Evolutionary conservation across 2,797 vertebrate species (phyloP), one percentile per base, ranked within the genome.

Genomic region (Ctenopoma kingsleyae): DNA sequence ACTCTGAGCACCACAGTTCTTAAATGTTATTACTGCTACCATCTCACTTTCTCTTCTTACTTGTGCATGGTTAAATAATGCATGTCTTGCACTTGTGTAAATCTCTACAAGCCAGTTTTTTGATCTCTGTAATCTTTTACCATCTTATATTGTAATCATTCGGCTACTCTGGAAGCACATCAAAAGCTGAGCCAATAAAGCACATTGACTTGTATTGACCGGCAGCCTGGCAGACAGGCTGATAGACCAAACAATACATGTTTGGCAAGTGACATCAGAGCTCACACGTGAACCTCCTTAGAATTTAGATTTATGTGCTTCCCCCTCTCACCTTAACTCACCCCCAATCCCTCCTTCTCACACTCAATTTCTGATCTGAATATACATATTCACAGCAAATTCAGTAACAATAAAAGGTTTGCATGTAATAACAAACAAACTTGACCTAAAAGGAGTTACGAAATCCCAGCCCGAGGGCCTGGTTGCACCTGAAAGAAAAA

Each of bases 121-220:
- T 68, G 27, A 74, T 74, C 58, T 27, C 3, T 0, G 20, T 58
- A 49, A 60, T 78, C 44, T 69, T 75, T 48, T 12, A 50, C 0
- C 8, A 25, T 71, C 61, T 52, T 50, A 71, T 56, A 64, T 16
- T 70, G 63, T 23, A 32, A 57, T 73, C 20, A 38, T n/a, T 53
- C 40, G 53, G 47, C 60, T 1, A 20, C 57, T 76, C 47, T 79
- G 75, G 59, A 60, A 60, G 40, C 56, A 40, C 40, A 54, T 79
- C 69, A 67, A 73, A 69, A 6, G 22, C 12, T 0, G 1, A 17
- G 57, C 40, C 56, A 50, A 44, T 22, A 27, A 38, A 67, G 30
- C 55, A 35, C 41, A 81, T 17, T 20, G 67, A 70, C 53, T 46
- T 35, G 61, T 48, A 41, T 5, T 50, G 82, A 81, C 65, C 25